Percentiles rank a stretch among this genome's conserved stretches.
Evolutionary conservation across 64 coral and sea anemone genomes (phyloP).

Genomic region (Porites lutea): DNA sequence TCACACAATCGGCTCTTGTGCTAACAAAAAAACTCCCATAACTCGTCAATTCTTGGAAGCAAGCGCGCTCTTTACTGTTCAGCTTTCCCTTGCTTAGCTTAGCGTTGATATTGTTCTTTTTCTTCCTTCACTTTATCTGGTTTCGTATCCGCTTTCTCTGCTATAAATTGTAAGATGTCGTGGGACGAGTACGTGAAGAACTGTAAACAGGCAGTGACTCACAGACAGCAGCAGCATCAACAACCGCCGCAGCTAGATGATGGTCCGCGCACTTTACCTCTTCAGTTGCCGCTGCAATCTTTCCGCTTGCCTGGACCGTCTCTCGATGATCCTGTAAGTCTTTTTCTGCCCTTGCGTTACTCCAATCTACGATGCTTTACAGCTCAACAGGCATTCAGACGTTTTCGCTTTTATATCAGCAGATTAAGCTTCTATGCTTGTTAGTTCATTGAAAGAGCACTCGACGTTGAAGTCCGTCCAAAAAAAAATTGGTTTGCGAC

Average conservation of each 20-base stretch:
- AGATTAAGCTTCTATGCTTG: no score
- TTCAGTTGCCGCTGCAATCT: slow-evolving; percentile 20
- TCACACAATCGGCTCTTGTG: no score
- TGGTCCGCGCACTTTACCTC: background rate
- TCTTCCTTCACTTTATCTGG: background rate
- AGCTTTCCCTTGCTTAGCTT: background rate
- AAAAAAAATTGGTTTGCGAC: no score
- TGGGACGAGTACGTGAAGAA: slow-evolving; percentile 44
- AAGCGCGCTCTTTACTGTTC: no score
- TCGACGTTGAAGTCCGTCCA: no score
- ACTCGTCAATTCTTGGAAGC: no score
- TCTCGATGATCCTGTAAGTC: slow-evolving; percentile 42
- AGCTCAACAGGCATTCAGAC: no score
- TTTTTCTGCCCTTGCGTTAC: background rate
- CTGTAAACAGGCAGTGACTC: slow-evolving; percentile 34
- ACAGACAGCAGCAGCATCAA: background rate
- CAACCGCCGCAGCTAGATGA: background rate
- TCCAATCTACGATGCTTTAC: background rate
- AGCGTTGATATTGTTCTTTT: background rate
- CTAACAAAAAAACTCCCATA: no score
- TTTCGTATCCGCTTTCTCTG: background rate
- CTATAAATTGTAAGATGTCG: slow-evolving; percentile 8
- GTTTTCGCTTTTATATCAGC: no score
- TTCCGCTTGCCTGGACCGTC: slow-evolving; percentile 34
- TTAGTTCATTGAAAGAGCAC: no score